Conservation (phyloP, 2,797 vertebrate species). For the Muraenolepis orangiensis region DNA sequence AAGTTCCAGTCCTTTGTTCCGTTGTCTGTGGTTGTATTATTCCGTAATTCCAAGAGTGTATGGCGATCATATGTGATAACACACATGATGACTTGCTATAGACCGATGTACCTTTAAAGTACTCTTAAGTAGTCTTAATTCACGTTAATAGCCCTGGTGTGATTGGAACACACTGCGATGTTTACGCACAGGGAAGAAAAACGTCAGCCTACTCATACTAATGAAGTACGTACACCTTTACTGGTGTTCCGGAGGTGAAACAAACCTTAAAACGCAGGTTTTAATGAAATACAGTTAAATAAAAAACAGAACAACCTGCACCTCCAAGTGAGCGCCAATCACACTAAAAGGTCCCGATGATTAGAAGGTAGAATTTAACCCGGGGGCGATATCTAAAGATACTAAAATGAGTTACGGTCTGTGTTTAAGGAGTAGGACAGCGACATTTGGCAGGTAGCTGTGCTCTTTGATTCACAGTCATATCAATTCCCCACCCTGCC, state of each 20-base stretch:
- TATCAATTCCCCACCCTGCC: conserved; percentile 35
- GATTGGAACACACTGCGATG: background rate
- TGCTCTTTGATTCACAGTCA: conserved; percentile 43
- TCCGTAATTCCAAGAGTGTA: too few relatives aligned
- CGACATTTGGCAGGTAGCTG: background rate
- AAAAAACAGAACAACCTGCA: background rate
- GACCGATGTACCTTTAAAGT: too few relatives aligned
- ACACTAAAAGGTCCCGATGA: background rate
- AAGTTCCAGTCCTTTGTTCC: too few relatives aligned
- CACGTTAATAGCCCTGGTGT: background rate
- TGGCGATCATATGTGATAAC: too few relatives aligned
- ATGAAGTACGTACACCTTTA: background rate
- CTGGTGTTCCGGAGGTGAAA: background rate
- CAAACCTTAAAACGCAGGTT: background rate
- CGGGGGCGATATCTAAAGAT: conserved; percentile 13
- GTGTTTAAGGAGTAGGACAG: background rate
- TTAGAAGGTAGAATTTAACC: background rate
- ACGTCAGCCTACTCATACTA: too few relatives aligned
- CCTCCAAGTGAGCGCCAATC: background rate
- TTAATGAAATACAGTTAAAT: background rate
- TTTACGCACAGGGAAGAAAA: background rate
- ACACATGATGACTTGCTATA: too few relatives aligned
- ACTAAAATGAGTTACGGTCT: conserved; percentile 39
- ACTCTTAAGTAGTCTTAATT: background rate
- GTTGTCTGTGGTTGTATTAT: too few relatives aligned